These are phyloP conservation scores for Cinara cedri DNA, from an alignment of 2,888 invertebrate species.

Conservation along the genomic window DNA sequence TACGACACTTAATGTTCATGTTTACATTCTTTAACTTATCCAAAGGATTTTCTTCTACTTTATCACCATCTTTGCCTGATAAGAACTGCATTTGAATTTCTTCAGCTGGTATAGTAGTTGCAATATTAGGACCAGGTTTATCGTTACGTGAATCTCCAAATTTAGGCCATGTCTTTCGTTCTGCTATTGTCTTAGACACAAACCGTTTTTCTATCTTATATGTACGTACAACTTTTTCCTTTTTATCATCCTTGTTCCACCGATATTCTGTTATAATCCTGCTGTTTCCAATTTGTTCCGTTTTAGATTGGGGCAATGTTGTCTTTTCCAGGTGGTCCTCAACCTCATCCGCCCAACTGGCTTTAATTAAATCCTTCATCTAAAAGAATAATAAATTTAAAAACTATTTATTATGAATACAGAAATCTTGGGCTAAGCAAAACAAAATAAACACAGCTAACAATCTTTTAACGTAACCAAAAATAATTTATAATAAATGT, in stretches of 20 bases:
- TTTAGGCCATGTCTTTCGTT: slow-evolving; percentile 92
- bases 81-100: slow-evolving; percentile 89
- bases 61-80: slow-evolving; percentile 83
- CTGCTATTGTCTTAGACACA: slow-evolving; percentile 89
- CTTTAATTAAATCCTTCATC: slow-evolving; percentile 67
- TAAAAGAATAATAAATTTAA: no score
- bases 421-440: no score
- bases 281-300: slow-evolving; percentile 82
- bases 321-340: slow-evolving; percentile 73
- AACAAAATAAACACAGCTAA: no score
- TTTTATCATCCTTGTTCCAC: slow-evolving; percentile 88
- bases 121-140: slow-evolving; percentile 94
- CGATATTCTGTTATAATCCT: slow-evolving; percentile 94
- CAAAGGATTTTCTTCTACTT: slow-evolving; percentile 83
- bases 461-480: no score
- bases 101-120: slow-evolving; percentile 83
- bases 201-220: slow-evolving; percentile 91
- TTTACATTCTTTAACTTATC: slow-evolving; percentile 77
- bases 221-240: slow-evolving; percentile 82
- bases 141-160: slow-evolving; percentile 91
- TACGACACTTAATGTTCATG: slow-evolving; percentile 81
- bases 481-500: no score
- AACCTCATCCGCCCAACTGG: slow-evolving; percentile 96
- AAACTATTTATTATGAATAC: no score
- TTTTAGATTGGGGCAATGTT: slow-evolving; percentile 70